Evolutionary conservation across 1,140 invertebrate species (phyloP).

Genomic region (Lasaia peninsularis): DNA sequence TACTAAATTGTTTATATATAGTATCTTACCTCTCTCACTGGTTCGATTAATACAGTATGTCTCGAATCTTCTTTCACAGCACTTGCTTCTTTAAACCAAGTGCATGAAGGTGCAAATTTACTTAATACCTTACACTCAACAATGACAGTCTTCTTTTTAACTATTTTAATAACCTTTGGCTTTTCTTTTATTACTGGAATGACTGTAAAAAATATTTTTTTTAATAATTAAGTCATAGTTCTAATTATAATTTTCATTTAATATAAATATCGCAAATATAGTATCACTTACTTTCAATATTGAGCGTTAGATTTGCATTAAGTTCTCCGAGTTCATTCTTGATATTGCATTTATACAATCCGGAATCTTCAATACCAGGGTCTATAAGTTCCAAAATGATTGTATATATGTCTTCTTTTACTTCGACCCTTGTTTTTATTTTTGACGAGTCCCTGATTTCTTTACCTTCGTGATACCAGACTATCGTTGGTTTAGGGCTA

Average conservation of each 20-base stretch:
- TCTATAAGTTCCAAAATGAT: slow-evolving; percentile 94
- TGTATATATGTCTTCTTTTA: slow-evolving; percentile 91
- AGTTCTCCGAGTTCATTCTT: slow-evolving; percentile 97
- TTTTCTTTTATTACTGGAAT: slow-evolving; percentile 95
- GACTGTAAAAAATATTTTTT: slow-evolving; percentile 79
- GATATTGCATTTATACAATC: slow-evolving; percentile 98
- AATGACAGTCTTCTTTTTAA: slow-evolving; percentile 92
- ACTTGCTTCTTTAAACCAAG: slow-evolving; percentile 91
- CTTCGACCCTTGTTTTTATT: slow-evolving; percentile 87
- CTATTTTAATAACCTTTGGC: slow-evolving; percentile 92
- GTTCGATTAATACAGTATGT: slow-evolving; percentile 86
- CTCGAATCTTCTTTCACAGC: slow-evolving; percentile 87
- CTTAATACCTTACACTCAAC: slow-evolving; percentile 94
- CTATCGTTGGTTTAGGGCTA: slow-evolving; percentile 93
- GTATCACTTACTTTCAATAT: slow-evolving; percentile 94
- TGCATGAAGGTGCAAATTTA: slow-evolving; percentile 91
- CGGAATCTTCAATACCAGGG: slow-evolving; percentile 95
- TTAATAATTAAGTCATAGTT: background rate
- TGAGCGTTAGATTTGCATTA: slow-evolving; percentile 96
- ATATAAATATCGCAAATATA: background rate
- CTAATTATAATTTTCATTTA: background rate
- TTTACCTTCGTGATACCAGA: slow-evolving; percentile 93
- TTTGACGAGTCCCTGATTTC: slow-evolving; percentile 88
- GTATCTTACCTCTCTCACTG: slow-evolving; percentile 85
- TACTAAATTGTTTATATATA: slow-evolving; percentile 3